These are phyloP conservation scores for Rhynchophorus ferrugineus DNA, from an alignment of 1,140 invertebrate species.

Conservation along the genomic window DNA sequence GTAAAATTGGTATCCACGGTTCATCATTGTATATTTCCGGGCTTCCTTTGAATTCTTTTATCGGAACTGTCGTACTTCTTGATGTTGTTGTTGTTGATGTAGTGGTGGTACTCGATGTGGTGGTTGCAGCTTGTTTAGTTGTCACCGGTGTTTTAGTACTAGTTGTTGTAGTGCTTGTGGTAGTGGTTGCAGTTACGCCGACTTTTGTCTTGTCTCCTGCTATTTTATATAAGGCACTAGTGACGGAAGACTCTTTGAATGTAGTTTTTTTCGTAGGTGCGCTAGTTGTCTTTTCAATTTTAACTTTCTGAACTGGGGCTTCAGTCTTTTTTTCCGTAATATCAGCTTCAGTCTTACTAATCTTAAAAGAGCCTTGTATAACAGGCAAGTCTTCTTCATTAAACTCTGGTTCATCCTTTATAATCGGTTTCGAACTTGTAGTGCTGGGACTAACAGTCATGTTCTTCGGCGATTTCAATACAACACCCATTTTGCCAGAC, in stretches of 20 bases:
- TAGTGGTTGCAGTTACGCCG: constrained; percentile 34
- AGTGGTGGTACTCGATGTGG: constrained; percentile 30
- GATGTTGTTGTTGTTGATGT: constrained; percentile 24
- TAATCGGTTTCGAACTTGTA: constrained; percentile 12
- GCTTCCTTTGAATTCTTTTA: constrained; percentile 6
- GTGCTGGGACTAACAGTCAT: constrained; percentile 7
- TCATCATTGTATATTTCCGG: constrained; percentile 15
- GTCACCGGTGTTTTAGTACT: constrained; percentile 32
- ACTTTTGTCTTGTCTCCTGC: constrained; percentile 40
- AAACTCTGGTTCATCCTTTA: constrained; percentile 42
- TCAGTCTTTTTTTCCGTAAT: constrained; percentile 49
- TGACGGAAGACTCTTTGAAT: constrained; percentile 37
- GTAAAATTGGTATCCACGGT: constrained; percentile 47
- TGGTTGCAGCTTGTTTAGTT: constrained; percentile 32
- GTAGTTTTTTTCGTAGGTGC: constrained; percentile 39
- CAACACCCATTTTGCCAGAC: constrained; percentile 41
- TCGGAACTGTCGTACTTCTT: constrained; percentile 1
- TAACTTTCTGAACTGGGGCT: constrained; percentile 34
- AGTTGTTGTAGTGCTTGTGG: constrained; percentile 31
- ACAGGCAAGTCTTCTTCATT: constrained; percentile 48
- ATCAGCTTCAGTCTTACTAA: constrained; percentile 53
- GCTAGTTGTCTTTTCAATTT: constrained; percentile 38
- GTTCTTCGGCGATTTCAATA: constrained; percentile 46
- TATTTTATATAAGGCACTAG: constrained; percentile 44
- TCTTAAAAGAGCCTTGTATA: constrained; percentile 53